These are phyloP conservation scores for Leptosomus discolor DNA, from an alignment of 2,113 vertebrate species.

Conservation along the genomic window DNA sequence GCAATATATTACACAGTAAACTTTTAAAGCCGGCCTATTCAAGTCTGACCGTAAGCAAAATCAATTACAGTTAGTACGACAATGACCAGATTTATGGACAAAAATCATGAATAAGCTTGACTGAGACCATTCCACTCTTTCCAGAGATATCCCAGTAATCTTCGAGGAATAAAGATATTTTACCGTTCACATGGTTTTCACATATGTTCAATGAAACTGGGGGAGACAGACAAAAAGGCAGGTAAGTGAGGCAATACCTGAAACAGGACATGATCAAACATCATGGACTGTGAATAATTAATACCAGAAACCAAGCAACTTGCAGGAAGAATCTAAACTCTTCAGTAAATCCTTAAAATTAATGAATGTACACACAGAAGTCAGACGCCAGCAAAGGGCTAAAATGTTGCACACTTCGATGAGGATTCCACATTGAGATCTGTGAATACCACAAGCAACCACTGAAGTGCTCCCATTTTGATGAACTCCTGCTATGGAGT, in stretches of 20 bases:
- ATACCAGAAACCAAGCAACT: not conserved
- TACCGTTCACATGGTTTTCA: fast-evolving
- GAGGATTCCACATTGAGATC: not conserved
- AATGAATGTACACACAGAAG: not conserved
- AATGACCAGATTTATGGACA: not conserved
- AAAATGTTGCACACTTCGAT: not conserved
- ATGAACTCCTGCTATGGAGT: not conserved
- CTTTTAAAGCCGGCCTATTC: not conserved
- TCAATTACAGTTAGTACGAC: not conserved
- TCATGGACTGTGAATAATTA: not conserved
- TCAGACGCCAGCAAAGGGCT: not conserved
- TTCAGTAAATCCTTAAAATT: not conserved
- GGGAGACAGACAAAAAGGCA: not conserved
- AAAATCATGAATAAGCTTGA: not conserved
- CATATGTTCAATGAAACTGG: not conserved
- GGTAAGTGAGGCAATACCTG: not conserved
- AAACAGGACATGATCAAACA: not conserved
- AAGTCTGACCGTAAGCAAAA: not conserved
- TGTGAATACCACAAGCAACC: not conserved
- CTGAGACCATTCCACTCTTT: not conserved
- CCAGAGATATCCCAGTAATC: not conserved
- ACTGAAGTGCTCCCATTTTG: not conserved
- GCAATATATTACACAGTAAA: not conserved
- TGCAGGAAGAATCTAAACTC: not conserved
- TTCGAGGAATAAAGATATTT: not conserved